These are phyloP conservation scores for Atlantisia rogersi DNA, from an alignment of 2,113 vertebrate species.

Conservation along the genomic window DNA sequence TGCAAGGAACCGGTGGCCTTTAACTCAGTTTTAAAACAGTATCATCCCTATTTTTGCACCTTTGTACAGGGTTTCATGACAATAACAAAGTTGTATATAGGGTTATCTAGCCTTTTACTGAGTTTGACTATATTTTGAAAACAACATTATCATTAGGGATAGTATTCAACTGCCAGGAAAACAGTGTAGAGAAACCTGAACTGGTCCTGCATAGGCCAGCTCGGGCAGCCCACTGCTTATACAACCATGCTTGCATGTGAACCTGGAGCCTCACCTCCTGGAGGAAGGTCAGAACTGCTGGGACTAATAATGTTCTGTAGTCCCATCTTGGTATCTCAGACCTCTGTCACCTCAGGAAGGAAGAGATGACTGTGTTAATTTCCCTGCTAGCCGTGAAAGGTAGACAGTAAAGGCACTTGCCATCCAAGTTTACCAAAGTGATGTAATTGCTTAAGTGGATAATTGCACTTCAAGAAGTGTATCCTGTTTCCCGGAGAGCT, in stretches of 20 bases:
- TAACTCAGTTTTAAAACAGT: neutral
- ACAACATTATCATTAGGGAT: neutral
- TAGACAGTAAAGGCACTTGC: neutral
- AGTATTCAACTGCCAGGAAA: neutral
- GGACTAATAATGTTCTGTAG: neutral
- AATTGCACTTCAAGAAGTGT: neutral
- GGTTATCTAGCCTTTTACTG: neutral
- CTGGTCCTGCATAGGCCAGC: neutral
- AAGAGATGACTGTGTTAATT: neutral
- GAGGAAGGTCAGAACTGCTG: neutral
- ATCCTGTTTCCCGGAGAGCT: neutral
- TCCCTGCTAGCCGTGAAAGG: neutral
- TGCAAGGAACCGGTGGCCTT: neutral
- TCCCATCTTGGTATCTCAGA: neutral
- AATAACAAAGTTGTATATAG: neutral
- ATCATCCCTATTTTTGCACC: neutral
- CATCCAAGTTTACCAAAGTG: neutral
- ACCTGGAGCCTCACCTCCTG: neutral
- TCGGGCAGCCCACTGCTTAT: neutral
- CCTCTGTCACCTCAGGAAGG: neutral
- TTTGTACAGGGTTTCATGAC: neutral
- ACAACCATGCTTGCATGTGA: neutral
- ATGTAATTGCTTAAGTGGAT: neutral
- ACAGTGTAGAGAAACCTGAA: neutral
- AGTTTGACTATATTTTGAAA: neutral